phyloP scores from a whole-genome alignment of 1,140 invertebrate genomes.

The Polyergus mexicanus region DNA sequence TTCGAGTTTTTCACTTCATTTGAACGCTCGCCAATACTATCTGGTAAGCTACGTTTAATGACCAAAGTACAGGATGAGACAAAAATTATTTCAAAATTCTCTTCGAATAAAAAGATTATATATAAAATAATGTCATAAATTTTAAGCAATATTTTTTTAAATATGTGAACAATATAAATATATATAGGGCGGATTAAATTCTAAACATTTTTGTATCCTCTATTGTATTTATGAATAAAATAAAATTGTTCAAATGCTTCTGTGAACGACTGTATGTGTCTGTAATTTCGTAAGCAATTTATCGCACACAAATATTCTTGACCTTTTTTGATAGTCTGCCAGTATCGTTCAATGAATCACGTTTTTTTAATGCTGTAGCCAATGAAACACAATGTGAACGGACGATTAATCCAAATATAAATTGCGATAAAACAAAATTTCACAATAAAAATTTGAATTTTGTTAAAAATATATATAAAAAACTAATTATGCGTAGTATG shows the following conservation, averaged over 20 bases:
- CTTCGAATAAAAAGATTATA: not conserved
- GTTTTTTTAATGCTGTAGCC: not conserved
- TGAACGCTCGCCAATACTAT: no score
- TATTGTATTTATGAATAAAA: not conserved
- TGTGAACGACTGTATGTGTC: not conserved
- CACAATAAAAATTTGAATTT: not conserved
- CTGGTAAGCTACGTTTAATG: not conserved
- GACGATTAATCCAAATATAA: not conserved
- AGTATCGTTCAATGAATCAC: no score
- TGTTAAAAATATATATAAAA: not conserved
- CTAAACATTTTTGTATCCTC: not conserved
- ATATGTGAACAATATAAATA: not conserved
- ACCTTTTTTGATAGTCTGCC: not conserved
- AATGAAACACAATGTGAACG: not conserved
- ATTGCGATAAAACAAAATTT: not conserved
- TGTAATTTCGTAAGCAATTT: not conserved
- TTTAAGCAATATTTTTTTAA: not conserved
- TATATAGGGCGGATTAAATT: not conserved
- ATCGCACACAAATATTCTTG: not conserved
- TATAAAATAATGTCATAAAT: not conserved
- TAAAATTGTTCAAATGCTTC: not conserved
- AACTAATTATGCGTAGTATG: not conserved
- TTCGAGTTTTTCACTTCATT: no score
- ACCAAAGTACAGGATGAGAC: not conserved
- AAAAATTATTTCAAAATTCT: not conserved